Base-by-base conservation (phyloP, 2,797 vertebrate genomes). In the Cuniculus paca region DNA sequence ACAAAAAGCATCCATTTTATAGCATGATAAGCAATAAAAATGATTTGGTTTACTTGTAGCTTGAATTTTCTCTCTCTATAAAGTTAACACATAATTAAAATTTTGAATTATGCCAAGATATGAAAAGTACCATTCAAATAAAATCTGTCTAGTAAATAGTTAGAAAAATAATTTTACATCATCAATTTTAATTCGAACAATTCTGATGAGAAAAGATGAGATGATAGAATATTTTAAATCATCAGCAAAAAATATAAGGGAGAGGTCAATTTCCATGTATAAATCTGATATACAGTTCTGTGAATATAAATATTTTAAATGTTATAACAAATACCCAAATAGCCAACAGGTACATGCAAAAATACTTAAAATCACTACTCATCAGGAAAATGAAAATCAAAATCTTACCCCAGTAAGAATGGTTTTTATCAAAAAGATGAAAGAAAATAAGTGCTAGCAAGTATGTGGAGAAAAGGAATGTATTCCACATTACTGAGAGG, bases 121-220 rank as follows among this genome's bases (percentile, higher is more conserved):
- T 94, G 45, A 90, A 94, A 87, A 85, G 20, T 10, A 61, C 10
- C 45, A 86, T 63, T 90, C 91, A 88, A 94, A 72, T 12, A 39
- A 42, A 74, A 87, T 81, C 14, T 65, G 31, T 26, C 17, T 86
- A 93, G 93, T 93, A 42, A 74, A 68, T 56, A 88, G 17, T 42
- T 92, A 39, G 36, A 86, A 95, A 88, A 52, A 2, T 31, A 68
- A 84, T 77, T 93, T 95, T 63, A 74, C 31, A 28, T 63, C 72
- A 80, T 0, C 19, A 28, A 28, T 82, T 89, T 92, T 95, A 92
- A 78, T 82, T 93, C 52, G 89, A 77, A 24, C 4, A 92, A 75
- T 84, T 80, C 8, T 94, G 11, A n/a, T 54, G 24, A 22, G 3
- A 78, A 61, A 72, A 65, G 11, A 78, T 3, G 9, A 5, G 8